Percentiles rank a stretch among this genome's conserved stretches.
phyloP scores from a whole-genome alignment of 2,113 vertebrate species.

The Halcyon malimbica region DNA sequence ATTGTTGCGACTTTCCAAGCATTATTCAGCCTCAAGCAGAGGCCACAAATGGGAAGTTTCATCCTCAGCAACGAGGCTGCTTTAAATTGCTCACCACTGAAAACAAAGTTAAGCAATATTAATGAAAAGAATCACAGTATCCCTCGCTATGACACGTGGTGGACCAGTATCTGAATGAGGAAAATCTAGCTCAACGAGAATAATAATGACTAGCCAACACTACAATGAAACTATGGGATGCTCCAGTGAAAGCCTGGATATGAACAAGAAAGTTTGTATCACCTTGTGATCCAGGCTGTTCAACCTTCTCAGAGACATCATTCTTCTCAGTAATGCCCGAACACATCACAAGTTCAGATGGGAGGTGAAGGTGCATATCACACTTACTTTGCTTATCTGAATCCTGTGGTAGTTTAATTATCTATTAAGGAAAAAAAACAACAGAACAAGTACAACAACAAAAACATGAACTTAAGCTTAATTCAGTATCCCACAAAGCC shows the following conservation, averaged over 20 bases:
- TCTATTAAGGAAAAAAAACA: conserved; percentile 59
- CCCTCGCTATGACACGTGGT: not conserved
- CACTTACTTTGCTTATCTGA: conserved; percentile 32
- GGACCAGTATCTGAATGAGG: not conserved
- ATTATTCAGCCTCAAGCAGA: not conserved
- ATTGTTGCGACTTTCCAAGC: not conserved
- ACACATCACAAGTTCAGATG: conserved; percentile 38
- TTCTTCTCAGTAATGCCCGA: conserved; percentile 3
- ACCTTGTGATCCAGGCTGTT: conserved; percentile 5
- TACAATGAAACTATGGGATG: conserved; percentile 62
- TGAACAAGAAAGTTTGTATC: conserved; percentile 39
- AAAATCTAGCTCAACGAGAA: not conserved
- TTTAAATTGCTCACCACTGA: not conserved
- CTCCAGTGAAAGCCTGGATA: conserved; percentile 38
- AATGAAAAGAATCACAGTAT: not conserved
- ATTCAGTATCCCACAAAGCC: not conserved
- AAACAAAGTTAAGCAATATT: not conserved
- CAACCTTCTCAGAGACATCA: not conserved
- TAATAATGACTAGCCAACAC: conserved; percentile 38
- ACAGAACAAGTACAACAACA: not conserved
- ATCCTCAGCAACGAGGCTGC: not conserved
- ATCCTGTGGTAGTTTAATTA: conserved; percentile 79
- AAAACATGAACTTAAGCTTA: not conserved
- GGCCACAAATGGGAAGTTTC: not conserved
- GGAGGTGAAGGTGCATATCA: conserved; percentile 31